Conservation (phyloP, 2,888 invertebrate genomes). For the Zele albiditarsus region DNA sequence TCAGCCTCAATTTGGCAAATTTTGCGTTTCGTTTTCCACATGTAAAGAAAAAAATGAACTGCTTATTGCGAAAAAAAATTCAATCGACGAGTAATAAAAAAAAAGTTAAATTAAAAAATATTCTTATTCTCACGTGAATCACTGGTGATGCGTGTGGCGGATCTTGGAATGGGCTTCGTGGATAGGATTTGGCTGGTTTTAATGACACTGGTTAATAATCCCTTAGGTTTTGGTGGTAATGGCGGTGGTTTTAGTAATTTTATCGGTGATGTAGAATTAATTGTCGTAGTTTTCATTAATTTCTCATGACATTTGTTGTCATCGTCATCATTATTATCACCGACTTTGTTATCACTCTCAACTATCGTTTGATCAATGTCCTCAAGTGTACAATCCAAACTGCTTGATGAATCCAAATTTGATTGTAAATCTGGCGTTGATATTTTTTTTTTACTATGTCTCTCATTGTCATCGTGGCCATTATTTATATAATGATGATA, state of each 20-base stretch:
- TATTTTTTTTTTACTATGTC: neutral
- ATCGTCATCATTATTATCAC: constrained; percentile 44
- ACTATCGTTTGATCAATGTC: constrained; percentile 67
- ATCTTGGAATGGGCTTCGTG: constrained; percentile 63
- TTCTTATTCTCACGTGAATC: constrained; percentile 59
- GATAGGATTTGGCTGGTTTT: constrained; percentile 63
- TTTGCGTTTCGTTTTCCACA: neutral
- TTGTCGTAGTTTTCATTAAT: constrained; percentile 1
- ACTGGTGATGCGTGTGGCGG: constrained; percentile 53
- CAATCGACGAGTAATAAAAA: neutral
- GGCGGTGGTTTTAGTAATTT: constrained; percentile 78
- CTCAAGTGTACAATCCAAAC: constrained; percentile 63
- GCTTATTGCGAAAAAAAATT: neutral
- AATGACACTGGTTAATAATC: constrained; percentile 75
- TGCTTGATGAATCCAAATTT: constrained; percentile 60
- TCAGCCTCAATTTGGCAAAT: neutral
- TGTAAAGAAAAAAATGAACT: too few species aligned
- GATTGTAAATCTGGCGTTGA: constrained; percentile 46
- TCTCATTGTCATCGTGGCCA: constrained; percentile 24
- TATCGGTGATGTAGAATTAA: constrained; percentile 47
- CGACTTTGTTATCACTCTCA: constrained; percentile 60
- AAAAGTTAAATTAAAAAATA: constrained; percentile 51
- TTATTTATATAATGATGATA: constrained; percentile 20
- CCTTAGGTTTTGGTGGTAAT: constrained; percentile 84
- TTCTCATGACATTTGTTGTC: constrained; percentile 23